phyloP scores from a whole-genome alignment of 1,140 invertebrate species.

The Chionoecetes opilio region DNA sequence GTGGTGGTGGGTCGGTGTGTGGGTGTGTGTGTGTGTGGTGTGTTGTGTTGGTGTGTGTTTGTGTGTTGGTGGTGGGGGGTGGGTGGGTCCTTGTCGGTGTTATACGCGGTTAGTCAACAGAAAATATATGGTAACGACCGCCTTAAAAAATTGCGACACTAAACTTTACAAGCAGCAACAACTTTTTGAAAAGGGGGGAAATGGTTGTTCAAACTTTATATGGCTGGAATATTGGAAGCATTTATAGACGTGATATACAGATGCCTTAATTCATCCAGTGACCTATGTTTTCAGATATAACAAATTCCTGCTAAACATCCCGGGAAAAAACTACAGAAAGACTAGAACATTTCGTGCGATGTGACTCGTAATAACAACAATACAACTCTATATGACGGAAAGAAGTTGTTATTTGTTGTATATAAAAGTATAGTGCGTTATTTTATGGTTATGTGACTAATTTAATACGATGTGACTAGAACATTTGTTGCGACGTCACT shows the following conservation, averaged over 20 bases:
- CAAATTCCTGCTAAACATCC: background rate
- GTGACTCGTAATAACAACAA: too few relatives aligned
- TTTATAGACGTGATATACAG: too few relatives aligned
- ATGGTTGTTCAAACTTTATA: background rate
- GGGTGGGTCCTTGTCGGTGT: background rate
- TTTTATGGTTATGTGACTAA: too few relatives aligned
- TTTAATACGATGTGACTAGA: too few relatives aligned
- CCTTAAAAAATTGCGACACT: background rate
- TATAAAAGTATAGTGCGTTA: too few relatives aligned
- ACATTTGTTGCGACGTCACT: too few relatives aligned
- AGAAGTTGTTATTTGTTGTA: too few relatives aligned
- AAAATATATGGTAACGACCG: background rate
- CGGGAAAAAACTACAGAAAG: background rate
- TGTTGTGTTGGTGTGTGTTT: too few relatives aligned
- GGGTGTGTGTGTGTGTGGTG: too few relatives aligned
- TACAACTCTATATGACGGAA: too few relatives aligned
- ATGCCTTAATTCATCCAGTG: background rate
- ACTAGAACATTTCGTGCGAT: too few relatives aligned
- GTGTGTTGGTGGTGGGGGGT: background rate
- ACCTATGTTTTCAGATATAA: background rate
- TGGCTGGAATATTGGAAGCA: background rate
- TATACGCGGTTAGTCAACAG: background rate
- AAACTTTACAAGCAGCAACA: background rate
- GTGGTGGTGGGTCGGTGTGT: too few relatives aligned
- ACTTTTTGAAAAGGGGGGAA: background rate